Percentiles rank a stretch among this genome's conserved stretches.
Conservation (phyloP, 2,113 vertebrate genomes). For the Crypturellus undulatus region DNA sequence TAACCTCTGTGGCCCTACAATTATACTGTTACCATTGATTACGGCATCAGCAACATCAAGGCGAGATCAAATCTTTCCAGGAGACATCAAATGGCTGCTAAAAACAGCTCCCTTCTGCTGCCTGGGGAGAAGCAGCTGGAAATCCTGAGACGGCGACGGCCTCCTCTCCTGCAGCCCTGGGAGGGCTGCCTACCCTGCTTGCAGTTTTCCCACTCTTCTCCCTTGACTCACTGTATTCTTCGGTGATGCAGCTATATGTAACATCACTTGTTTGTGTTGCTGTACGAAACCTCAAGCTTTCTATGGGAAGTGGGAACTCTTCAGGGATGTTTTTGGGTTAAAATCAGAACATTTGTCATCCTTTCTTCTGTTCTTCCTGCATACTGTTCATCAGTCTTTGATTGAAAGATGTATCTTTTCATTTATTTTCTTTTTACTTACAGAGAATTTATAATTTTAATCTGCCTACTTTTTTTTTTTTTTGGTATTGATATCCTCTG, state of each 20-base stretch:
- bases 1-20: neutral
- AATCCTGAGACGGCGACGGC: neutral
- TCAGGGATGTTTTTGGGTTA: neutral
- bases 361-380: neutral
- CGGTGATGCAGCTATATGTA: neutral
- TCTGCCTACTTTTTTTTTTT: neutral
- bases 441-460: neutral
- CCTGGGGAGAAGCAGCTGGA: neutral
- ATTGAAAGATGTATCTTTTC: neutral
- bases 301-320: neutral
- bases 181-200: neutral
- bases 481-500: neutral
- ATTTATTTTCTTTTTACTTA: neutral
- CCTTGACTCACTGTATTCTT: neutral
- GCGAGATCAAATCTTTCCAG: neutral
- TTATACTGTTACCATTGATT: neutral
- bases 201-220: neutral
- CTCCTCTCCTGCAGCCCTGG: neutral
- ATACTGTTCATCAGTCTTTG: neutral
- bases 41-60: neutral
- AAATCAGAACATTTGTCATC: neutral
- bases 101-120: neutral
- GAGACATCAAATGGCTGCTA: neutral
- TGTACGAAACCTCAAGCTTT: neutral
- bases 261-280: neutral